Evolutionary conservation across 2,113 vertebrate genomes (phyloP).

Genomic region (Donacobius atricapilla): DNA sequence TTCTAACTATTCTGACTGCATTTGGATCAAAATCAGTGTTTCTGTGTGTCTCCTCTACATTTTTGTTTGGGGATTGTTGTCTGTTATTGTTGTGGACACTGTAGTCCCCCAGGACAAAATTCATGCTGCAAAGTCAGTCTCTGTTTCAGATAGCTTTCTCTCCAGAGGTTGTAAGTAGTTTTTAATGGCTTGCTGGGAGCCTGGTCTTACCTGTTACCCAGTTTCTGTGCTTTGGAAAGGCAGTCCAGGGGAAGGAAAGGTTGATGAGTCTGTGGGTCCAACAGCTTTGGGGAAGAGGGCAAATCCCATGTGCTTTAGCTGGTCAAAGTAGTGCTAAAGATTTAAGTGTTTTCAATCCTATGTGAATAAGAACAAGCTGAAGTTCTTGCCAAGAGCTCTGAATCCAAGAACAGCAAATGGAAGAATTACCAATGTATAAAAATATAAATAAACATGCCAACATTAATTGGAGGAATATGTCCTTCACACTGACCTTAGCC

Average conservation of each 20-base stretch:
- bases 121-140: neutral
- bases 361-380: neutral
- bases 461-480: slow-evolving; percentile 15
- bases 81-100: neutral
- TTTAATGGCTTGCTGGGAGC: neutral
- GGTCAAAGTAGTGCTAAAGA: neutral
- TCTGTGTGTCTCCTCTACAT: neutral
- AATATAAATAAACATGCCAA: slow-evolving; percentile 47
- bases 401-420: slow-evolving; percentile 1
- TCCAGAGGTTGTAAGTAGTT: neutral
- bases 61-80: neutral
- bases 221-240: neutral
- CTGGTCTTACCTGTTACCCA: neutral
- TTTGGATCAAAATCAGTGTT: neutral
- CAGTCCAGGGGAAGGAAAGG: neutral
- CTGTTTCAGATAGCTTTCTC: neutral
- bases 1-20: neutral
- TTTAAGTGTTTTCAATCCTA: neutral
- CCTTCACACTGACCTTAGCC: slow-evolving; percentile 42
- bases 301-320: neutral
- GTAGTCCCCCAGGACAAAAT: neutral
- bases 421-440: slow-evolving; percentile 24
- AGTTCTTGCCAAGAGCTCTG: neutral
- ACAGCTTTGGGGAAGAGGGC: neutral
- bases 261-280: neutral